Evolutionary conservation across 2,113 vertebrate genomes (phyloP).

Genomic region (Microcebus murinus): DNA sequence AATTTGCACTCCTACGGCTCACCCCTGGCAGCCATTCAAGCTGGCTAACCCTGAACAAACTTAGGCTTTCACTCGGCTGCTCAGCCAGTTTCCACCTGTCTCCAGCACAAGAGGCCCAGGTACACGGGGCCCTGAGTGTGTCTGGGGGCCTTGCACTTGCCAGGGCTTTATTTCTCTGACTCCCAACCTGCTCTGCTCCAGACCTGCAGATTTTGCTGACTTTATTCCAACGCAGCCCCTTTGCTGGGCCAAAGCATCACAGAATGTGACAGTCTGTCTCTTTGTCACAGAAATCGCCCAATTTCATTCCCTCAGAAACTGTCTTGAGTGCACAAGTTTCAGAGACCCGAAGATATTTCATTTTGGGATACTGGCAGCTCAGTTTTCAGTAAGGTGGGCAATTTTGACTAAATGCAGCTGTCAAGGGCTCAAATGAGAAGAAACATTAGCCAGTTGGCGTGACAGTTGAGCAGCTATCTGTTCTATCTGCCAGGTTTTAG

Average conservation of each 20-base stretch:
- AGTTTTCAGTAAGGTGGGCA: constrained; percentile 51
- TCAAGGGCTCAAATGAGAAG: constrained; percentile 57
- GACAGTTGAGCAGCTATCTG: constrained; percentile 48
- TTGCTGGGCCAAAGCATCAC: neutral
- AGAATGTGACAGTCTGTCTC: neutral
- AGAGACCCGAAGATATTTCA: constrained; percentile 42
- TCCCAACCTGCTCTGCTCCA: neutral
- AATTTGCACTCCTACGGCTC: neutral
- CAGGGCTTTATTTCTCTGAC: no score
- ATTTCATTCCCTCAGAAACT: neutral
- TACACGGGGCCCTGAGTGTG: neutral
- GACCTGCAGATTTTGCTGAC: neutral
- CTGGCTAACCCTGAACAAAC: neutral
- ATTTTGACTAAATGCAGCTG: constrained; percentile 49
- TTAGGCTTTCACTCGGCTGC: neutral
- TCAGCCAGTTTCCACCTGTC: constrained; percentile 36
- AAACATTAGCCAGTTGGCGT: constrained; percentile 61
- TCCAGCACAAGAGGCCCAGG: neutral
- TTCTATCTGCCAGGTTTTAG: neutral
- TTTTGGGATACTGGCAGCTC: constrained; percentile 59
- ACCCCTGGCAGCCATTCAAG: neutral
- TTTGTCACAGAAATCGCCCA: neutral
- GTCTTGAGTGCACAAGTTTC: neutral
- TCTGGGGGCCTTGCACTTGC: fast-evolving
- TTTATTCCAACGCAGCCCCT: neutral